Percentiles rank a stretch among this genome's conserved stretches.
These are phyloP conservation scores for Dryas iulia DNA, from an alignment of 1,140 invertebrate genomes.

Conservation along the genomic window DNA sequence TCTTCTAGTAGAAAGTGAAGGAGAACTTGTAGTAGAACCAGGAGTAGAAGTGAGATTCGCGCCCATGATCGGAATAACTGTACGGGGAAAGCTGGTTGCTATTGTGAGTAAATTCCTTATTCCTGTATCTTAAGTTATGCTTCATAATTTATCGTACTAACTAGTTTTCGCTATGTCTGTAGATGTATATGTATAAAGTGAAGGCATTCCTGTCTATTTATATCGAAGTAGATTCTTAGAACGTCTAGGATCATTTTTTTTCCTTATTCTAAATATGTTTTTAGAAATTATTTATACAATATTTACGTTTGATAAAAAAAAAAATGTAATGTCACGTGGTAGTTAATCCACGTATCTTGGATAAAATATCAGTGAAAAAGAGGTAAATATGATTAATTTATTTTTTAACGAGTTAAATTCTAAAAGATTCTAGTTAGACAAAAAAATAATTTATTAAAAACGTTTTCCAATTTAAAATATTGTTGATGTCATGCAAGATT, in stretches of 20 bases:
- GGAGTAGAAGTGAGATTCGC: constrained; percentile 93
- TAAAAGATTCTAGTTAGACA: not conserved
- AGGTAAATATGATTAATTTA: too few species aligned
- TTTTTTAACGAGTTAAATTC: not conserved
- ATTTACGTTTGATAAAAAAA: too few species aligned
- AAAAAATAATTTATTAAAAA: not conserved
- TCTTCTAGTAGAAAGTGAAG: constrained; percentile 87
- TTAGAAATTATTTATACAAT: too few species aligned
- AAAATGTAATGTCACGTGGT: not conserved
- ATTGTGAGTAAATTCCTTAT: constrained; percentile 91
- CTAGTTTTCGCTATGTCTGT: not conserved
- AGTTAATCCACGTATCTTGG: too few species aligned
- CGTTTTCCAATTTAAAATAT: not conserved
- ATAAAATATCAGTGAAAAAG: too few species aligned
- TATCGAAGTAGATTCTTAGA: not conserved
- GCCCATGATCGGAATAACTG: constrained; percentile 94
- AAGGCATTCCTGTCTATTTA: not conserved
- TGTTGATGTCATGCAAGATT: not conserved
- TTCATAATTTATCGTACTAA: not conserved
- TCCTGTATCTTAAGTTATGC: not conserved
- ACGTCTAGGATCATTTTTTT: not conserved
- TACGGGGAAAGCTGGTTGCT: constrained; percentile 91
- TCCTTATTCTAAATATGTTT: not conserved
- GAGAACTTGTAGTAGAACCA: constrained; percentile 89
- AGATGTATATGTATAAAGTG: not conserved